A percentile compares a stretch with the other conserved stretches of the same genome.
Conservation (phyloP, 2,113 vertebrate genomes). For the Lasiurus cinereus region DNA sequence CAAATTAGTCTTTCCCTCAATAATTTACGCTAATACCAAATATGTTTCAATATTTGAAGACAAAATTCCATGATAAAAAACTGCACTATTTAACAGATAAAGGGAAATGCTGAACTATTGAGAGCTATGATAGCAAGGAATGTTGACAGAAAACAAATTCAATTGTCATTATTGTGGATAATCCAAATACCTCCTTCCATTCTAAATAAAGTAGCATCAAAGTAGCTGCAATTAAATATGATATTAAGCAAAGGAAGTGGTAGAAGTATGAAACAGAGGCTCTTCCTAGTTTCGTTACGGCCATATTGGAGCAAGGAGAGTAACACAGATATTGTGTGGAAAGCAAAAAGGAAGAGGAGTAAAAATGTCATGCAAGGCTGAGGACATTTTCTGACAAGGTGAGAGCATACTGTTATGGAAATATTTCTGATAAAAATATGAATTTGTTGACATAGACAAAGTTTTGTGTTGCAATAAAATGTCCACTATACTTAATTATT, state of each 20-base stretch:
- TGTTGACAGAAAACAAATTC: not conserved
- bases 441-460: not conserved
- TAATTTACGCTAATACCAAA: not conserved
- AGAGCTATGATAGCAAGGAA: not conserved
- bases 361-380: not conserved
- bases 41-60: not conserved
- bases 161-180: not conserved
- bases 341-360: not conserved
- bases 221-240: not conserved
- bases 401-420: not conserved
- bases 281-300: not conserved
- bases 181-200: not conserved
- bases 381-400: not conserved
- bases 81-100: not conserved
- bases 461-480: not conserved
- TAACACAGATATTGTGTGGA: not conserved
- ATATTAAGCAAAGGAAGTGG: not conserved
- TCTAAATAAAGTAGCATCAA: not conserved
- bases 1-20: not conserved
- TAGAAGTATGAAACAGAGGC: rapidly evolving
- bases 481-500: not conserved
- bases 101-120: not conserved
- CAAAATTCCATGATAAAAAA: not conserved
- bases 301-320: not conserved
- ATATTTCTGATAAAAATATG: conserved; percentile 13